phyloP scores from a whole-genome alignment of 2,797 vertebrate species.

The Falco novaeseelandiae region DNA sequence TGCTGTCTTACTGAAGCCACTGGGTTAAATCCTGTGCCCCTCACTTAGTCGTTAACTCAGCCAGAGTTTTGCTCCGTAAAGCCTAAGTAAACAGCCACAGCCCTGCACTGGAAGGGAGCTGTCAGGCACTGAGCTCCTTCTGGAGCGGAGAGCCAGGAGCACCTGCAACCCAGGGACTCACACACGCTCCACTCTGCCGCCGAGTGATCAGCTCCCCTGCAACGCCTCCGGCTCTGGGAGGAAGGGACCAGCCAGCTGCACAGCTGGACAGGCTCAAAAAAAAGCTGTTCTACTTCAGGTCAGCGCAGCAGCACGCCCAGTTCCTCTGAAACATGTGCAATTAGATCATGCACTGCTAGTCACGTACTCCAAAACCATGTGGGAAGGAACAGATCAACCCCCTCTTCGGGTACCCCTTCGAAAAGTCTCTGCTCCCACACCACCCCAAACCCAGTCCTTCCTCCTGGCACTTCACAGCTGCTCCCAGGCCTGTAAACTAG shows the following conservation, averaged over 20 bases:
- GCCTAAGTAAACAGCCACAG: not conserved
- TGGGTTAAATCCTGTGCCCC: not conserved
- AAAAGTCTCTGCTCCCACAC: not conserved
- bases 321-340: not conserved
- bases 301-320: not conserved
- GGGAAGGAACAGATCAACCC: not conserved
- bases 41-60: not conserved
- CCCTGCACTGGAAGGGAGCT: not conserved
- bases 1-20: not conserved
- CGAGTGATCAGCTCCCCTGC: not conserved
- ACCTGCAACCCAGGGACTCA: not conserved
- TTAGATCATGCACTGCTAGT: not conserved
- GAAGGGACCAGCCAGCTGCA: not conserved
- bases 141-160: not conserved
- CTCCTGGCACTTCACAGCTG: not conserved
- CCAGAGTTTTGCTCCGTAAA: not conserved
- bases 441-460: not conserved
- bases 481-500: not conserved
- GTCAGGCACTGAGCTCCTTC: not conserved
- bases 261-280: not conserved
- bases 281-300: not conserved
- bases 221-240: not conserved
- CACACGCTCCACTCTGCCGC: fast-evolving
- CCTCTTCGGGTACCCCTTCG: fast-evolving
- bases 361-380: not conserved